Base-by-base conservation (phyloP, 2,113 vertebrate species). In the Semicossyphus pulcher region DNA sequence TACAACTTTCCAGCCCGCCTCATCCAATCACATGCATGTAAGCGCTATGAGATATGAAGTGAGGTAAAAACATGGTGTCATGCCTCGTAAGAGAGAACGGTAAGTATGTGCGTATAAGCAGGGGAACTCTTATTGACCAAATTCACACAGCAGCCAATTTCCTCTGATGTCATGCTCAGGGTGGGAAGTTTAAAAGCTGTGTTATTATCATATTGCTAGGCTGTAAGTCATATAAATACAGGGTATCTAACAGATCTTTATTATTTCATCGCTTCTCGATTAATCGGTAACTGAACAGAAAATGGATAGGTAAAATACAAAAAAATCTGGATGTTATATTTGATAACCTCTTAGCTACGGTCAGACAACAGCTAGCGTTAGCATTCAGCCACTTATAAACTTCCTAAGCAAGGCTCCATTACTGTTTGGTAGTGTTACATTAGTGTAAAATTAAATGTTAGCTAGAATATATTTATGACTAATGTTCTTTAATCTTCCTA, bases 41-140 rank as follows among this genome's bases (percentile, higher is more conserved):
- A 51, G 34, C 26, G 25, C 10, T 28, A 70, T 58, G 36, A 41
- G 18, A 52, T 64, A 36, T 47, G 44, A 82, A 66, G 47, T 10
- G 3, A 36, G 48, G 49, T 78, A 49, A 80, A 84, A 76, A 64
- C 23, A 62, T 0, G 21, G 34, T n/a, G 75, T 73, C 72, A 62
- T 59, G 11, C 45, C 67, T 76, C 9, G 15, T 51, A 37, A 71
- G 15, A 51, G 25, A 21, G 15, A 15, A 25, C 2, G 42, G 68
- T 48, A 36, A 51, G 72, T 71, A 58, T 67, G n/a, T n/a, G n/a
- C n/a, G 68, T 79, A 48, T 36, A 70, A 56, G 36, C 48, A 31
- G 56, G 18, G 53, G 9, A 62, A 54, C 31, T 72, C 52, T 58
- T 74, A 69, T 62, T 75, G 34, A 36, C 34, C 34, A 9, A n/a